These are phyloP conservation scores for Phocides pigmalion DNA, from an alignment of 1,140 invertebrate genomes.

Conservation along the genomic window DNA sequence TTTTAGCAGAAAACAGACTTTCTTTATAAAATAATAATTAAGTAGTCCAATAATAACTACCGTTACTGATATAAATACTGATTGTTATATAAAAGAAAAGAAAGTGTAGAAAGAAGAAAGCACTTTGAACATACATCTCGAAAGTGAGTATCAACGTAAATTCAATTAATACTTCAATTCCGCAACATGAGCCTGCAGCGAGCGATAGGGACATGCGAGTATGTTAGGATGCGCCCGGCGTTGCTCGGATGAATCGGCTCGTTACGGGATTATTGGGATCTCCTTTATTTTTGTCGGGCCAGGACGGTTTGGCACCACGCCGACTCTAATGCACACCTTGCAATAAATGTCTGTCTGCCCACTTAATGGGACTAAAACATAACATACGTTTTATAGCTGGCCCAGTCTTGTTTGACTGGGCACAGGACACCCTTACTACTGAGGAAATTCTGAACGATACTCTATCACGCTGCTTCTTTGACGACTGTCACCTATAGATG, in stretches of 20 bases:
- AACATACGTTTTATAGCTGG: neutral
- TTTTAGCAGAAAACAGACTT: no score
- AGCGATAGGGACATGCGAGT: neutral
- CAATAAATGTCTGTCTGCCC: slow-evolving; percentile 5
- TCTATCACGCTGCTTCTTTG: no score
- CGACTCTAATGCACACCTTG: neutral
- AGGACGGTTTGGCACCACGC: slow-evolving; percentile 1
- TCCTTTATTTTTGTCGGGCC: slow-evolving; percentile 11
- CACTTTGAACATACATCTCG: neutral
- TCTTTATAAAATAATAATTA: no score
- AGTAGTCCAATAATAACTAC: no score
- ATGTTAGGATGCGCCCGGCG: slow-evolving; percentile 27
- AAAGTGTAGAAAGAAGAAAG: neutral
- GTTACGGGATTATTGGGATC: slow-evolving; percentile 14
- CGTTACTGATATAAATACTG: no score
- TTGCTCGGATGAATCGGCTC: slow-evolving; percentile 23
- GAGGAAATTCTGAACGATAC: no score
- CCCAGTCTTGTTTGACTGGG: neutral
- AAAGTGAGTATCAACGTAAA: neutral
- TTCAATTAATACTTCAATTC: slow-evolving; percentile 2
- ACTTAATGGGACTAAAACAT: neutral
- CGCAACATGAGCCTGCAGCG: slow-evolving; percentile 11
- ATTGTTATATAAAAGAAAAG: neutral
- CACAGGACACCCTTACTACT: no score
- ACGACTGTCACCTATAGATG: no score